A percentile compares a stretch with the other conserved stretches of the same genome.
Evolutionary conservation across 2,797 vertebrate species (phyloP).

Genomic region (Paedocypris micromegethes): DNA sequence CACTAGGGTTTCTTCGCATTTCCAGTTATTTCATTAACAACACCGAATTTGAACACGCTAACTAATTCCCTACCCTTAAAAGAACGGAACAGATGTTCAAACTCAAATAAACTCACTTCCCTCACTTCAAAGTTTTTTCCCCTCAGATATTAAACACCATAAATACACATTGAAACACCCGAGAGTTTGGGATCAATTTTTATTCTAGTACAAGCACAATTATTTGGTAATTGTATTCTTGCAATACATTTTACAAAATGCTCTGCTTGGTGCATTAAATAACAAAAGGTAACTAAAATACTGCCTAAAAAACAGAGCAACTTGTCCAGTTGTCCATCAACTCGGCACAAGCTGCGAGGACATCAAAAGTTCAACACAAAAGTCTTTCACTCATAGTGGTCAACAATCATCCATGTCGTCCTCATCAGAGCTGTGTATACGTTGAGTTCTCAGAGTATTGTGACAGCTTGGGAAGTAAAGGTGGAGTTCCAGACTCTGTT

Average conservation of each 20-base stretch:
- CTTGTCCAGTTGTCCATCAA: too few relatives aligned
- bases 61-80: too few relatives aligned
- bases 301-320: too few relatives aligned
- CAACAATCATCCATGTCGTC: too few relatives aligned
- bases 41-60: too few relatives aligned
- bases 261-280: not conserved
- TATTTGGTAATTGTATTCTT: too few relatives aligned
- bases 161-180: not conserved
- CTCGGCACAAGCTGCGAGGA: too few relatives aligned
- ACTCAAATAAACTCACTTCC: not conserved
- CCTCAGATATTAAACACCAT: not conserved
- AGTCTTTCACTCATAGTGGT: too few relatives aligned
- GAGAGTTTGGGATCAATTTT: not conserved
- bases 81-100: not conserved
- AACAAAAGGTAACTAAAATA: not conserved
- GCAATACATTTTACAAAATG: too few relatives aligned
- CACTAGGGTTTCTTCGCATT: not conserved
- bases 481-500: constrained; percentile 14
- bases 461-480: constrained; percentile 27
- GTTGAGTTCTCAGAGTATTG: constrained; percentile 32
- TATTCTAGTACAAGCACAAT: not conserved
- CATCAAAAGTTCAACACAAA: not conserved
- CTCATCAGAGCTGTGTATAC: constrained; percentile 38
- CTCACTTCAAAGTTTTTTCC: not conserved
- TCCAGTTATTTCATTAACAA: too few relatives aligned